Evolutionary conservation across 2,113 vertebrate genomes (phyloP).

Genomic region (Ellobius talpinus): DNA sequence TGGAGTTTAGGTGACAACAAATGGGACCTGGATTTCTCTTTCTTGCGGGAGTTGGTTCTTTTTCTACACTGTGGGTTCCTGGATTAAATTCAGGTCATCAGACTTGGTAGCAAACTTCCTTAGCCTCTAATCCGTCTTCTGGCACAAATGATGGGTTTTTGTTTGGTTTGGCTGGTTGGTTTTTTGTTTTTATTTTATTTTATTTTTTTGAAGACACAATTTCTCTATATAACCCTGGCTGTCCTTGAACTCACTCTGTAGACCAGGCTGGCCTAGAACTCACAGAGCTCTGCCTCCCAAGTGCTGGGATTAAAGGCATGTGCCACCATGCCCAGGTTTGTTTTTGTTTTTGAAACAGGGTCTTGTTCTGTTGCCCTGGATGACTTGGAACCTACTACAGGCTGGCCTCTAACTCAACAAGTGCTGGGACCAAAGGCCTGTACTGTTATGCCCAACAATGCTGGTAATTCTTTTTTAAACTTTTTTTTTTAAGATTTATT

Average conservation of each 20-base stretch:
- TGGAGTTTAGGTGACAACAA: not conserved
- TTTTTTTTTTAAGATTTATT: not conserved
- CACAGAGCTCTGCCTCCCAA: no score
- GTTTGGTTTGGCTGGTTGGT: not conserved
- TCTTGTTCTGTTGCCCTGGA: not conserved
- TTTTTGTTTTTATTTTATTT: not conserved
- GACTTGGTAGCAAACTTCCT: not conserved
- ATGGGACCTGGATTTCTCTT: not conserved
- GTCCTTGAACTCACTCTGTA: no score
- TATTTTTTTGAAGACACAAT: no score
- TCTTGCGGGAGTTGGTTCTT: no score
- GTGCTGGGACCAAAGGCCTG: not conserved
- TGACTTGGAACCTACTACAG: not conserved
- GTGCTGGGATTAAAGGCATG: not conserved
- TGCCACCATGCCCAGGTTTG: no score
- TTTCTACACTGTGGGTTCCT: not conserved
- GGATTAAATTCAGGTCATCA: not conserved
- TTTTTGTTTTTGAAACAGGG: not conserved
- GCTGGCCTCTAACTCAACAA: not conserved
- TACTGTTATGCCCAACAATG: not conserved
- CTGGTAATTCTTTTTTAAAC: not conserved
- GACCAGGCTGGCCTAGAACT: no score
- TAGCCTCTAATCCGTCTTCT: not conserved
- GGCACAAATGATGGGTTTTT: not conserved
- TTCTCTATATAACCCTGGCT: no score